Evolutionary conservation across 2,113 vertebrate genomes (phyloP), one percentile per base, ranked within the genome.

Genomic region (Rhea americana): DNA sequence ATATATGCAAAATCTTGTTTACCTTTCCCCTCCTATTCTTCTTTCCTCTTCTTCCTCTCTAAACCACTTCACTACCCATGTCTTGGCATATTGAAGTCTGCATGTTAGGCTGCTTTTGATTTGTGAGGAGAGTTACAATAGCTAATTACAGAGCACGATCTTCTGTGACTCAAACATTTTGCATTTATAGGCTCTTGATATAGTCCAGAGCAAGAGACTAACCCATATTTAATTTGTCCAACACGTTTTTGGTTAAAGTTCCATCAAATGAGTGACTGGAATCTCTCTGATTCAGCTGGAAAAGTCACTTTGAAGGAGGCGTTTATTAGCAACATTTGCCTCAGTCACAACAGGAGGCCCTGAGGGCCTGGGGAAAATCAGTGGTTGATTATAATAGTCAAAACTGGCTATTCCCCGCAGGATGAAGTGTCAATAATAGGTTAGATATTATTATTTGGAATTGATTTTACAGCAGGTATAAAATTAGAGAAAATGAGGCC

Each of bases 201-300:
- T 25, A 98, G 97, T 93, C 97, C 98, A 98, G 98, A 97, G 96
- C 96, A 96, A 94, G 95, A 93, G 95, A 93, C 96, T 98, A 98
- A 98, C 98, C 97, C 97, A 82, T 98, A 97, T 97, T 98, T 98
- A 98, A 98, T 98, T 98, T 98, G 96, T 96, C 97, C 97, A 96
- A 98, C 97, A 97, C 97, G 81, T 98, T 98, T 98, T 98, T 97
- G 95, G 97, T 98, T 98, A 98, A 97, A 97, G 95, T 93, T 96
- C 95, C 93, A 96, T 96, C 96, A 96, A 96, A 95, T 89, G 79
- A 93, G 96, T 85, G 94, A 82, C 96, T 97, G 95, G 90, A 97
- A 96, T 91, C 87, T 86, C 82, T 93, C 92, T 55, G 63, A 95
- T 93, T 96, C 92, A 93, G 95, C 92, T 96, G 95, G 92, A 96